phyloP scores from a whole-genome alignment of 2,113 vertebrate species.

The Notothenia rossii region DNA sequence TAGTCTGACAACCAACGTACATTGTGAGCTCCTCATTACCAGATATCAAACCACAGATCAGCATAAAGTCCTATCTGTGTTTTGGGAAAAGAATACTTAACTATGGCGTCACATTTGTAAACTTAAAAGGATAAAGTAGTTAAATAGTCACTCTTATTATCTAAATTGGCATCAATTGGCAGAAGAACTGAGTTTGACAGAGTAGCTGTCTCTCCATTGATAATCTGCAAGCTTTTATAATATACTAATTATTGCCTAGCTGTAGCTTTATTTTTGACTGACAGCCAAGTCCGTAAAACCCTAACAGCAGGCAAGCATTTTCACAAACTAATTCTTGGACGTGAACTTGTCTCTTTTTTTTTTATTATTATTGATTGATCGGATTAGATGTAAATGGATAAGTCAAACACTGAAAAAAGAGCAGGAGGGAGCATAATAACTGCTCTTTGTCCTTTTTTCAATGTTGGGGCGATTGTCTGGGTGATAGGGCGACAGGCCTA shows the following conservation, averaged over 20 bases:
- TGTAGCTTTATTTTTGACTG: not conserved
- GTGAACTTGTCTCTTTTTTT: constrained; percentile 8
- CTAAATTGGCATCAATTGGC: constrained; percentile 8
- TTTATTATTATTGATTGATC: constrained; percentile 7
- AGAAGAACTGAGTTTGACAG: not conserved
- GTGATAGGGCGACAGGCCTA: constrained; percentile 5
- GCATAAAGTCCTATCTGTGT: constrained; percentile 14
- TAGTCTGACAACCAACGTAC: constrained; percentile 21
- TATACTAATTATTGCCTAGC: not conserved
- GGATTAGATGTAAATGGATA: constrained; percentile 11
- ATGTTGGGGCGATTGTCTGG: not conserved
- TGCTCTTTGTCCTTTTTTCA: not conserved
- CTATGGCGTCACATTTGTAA: constrained; percentile 10
- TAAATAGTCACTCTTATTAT: constrained; percentile 7
- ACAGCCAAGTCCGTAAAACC: not conserved
- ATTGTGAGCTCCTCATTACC: constrained; percentile 36
- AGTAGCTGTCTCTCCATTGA: too few relatives aligned
- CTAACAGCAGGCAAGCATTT: not conserved
- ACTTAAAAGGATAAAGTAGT: constrained; percentile 27
- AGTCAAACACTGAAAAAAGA: constrained; percentile 32
- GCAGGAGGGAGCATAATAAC: constrained; percentile 14
- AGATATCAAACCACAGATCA: constrained; percentile 30
- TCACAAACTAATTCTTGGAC: not conserved
- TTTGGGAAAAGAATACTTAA: not conserved
- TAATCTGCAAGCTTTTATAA: too few relatives aligned